A percentile compares a stretch with the other conserved stretches of the same genome.
phyloP scores from a whole-genome alignment of 2,113 vertebrate species.

The Deroptyus accipitrinus region DNA sequence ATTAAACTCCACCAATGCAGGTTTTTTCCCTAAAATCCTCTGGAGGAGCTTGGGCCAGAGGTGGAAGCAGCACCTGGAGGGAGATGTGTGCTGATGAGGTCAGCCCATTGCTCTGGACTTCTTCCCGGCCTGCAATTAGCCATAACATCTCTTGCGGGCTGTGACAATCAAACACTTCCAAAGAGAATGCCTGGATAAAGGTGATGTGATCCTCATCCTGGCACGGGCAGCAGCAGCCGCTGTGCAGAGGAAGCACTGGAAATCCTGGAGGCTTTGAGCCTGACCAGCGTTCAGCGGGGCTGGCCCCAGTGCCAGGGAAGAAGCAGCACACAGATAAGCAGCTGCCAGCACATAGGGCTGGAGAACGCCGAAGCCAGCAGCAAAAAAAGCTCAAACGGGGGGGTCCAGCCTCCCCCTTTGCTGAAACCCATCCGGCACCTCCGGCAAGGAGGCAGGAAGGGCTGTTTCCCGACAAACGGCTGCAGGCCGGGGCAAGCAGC shows the following conservation, averaged over 20 bases:
- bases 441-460: background rate
- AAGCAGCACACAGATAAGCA: rapidly evolving
- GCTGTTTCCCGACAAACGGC: background rate
- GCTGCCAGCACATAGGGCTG: background rate
- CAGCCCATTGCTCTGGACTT: background rate
- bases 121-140: background rate
- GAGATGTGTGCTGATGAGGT: background rate
- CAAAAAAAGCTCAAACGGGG: rapidly evolving
- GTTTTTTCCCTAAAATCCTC: background rate
- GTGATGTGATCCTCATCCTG: rapidly evolving
- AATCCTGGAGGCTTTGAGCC: background rate
- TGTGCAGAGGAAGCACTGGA: rapidly evolving
- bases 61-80: background rate
- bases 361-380: background rate
- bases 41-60: rapidly evolving
- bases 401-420: background rate
- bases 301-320: rapidly evolving
- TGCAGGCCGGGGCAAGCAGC: background rate
- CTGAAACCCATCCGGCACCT: background rate
- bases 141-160: rapidly evolving
- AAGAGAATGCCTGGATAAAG: rapidly evolving
- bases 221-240: rapidly evolving
- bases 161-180: rapidly evolving
- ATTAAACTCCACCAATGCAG: background rate
- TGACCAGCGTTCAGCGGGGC: background rate